Percentiles rank a stretch among this genome's conserved stretches.
These are phyloP conservation scores for Oligia fasciuncula DNA, from an alignment of 2,888 invertebrate species.

Conservation along the genomic window DNA sequence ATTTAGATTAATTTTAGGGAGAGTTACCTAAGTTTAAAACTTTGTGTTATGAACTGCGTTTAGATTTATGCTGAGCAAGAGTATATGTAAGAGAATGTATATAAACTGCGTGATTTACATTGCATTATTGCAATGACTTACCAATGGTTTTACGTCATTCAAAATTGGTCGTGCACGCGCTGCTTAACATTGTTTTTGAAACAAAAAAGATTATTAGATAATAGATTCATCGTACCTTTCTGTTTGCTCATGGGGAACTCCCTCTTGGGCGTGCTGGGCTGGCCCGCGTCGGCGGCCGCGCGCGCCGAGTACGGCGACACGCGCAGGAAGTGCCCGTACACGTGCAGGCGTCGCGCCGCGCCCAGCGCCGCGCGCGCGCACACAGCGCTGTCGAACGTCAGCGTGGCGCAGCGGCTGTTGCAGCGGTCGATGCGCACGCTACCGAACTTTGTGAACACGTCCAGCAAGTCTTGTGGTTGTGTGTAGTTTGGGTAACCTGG, in stretches of 20 bases:
- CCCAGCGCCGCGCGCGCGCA: slow-evolving; percentile 70
- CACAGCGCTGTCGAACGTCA: slow-evolving; percentile 65
- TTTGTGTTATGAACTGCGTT: neutral
- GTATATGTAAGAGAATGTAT: no score
- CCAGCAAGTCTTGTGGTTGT: slow-evolving; percentile 74
- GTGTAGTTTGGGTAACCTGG: slow-evolving; percentile 81
- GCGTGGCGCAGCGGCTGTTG: slow-evolving; percentile 65
- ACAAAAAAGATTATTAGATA: neutral
- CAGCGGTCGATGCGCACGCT: slow-evolving; percentile 70
- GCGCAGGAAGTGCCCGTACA: slow-evolving; percentile 78
- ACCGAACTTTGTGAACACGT: slow-evolving; percentile 75
- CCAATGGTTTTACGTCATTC: neutral
- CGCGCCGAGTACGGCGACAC: slow-evolving; percentile 66
- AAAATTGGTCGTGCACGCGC: neutral
- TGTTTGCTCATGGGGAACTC: slow-evolving; percentile 70
- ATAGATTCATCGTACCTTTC: slow-evolving; percentile 54
- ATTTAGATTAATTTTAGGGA: neutral
- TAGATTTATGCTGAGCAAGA: neutral
- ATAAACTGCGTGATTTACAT: neutral
- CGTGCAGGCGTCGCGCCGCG: slow-evolving; percentile 67
- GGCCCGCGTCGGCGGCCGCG: slow-evolving; percentile 25
- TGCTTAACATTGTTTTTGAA: neutral
- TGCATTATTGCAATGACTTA: neutral
- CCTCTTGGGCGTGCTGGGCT: slow-evolving; percentile 57
- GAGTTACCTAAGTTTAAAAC: neutral